A percentile compares a stretch with the other conserved stretches of the same genome.
Evolutionary conservation across 2,888 invertebrate species (phyloP).

Genomic region (Aspidiotus rigidus): DNA sequence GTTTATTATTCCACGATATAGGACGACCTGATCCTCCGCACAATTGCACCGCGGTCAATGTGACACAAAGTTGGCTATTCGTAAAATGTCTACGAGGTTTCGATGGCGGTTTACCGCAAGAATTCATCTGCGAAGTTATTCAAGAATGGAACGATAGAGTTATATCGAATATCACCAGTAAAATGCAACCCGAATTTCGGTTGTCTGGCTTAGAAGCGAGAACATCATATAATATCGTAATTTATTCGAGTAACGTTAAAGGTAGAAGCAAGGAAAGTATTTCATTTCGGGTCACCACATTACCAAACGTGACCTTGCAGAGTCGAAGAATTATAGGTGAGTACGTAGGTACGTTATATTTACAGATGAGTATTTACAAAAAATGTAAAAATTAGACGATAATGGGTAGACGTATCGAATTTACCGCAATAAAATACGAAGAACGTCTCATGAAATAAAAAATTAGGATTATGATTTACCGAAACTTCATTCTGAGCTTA

Average conservation of each 20-base stretch:
- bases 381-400: no score
- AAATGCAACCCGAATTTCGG: constrained; percentile 45
- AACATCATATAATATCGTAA: constrained; percentile 46
- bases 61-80: constrained; percentile 47
- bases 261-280: constrained; percentile 46
- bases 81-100: constrained; percentile 49
- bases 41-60: constrained; percentile 46
- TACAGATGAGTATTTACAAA: no score
- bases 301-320: constrained; percentile 46
- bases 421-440: no score
- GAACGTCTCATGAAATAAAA: no score
- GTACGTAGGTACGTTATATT: background rate
- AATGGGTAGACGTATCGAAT: no score
- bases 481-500: no score
- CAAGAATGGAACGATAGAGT: constrained; percentile 27
- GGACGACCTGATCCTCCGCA: constrained; percentile 47
- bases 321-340: constrained; percentile 41
- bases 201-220: constrained; percentile 48
- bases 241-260: constrained; percentile 51
- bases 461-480: no score
- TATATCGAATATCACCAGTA: constrained; percentile 43
- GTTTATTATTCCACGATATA: constrained; percentile 1
- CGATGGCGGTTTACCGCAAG: constrained; percentile 49
- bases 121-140: constrained; percentile 44
- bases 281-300: constrained; percentile 45